Evolutionary conservation across 2,113 vertebrate genomes (phyloP).

Genomic region (Leucoraja erinaceus): DNA sequence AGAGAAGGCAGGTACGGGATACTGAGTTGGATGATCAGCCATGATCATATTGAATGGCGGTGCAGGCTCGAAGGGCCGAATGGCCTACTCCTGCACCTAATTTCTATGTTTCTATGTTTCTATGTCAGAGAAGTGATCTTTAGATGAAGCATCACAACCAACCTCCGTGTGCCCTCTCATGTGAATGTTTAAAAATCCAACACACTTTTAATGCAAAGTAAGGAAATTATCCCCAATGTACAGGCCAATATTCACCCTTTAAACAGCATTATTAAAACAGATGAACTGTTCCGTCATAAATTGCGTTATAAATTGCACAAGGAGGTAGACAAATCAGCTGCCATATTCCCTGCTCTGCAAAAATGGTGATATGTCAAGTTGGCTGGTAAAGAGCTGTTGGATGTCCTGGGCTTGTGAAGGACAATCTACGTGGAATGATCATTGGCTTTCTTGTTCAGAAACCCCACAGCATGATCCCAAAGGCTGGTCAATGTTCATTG

Average conservation of each 20-base stretch:
- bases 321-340: background rate
- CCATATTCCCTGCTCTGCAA: background rate
- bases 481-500: background rate
- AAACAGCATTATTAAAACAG: background rate
- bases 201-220: no score
- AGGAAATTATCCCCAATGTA: background rate
- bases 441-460: background rate
- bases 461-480: background rate
- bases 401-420: no score
- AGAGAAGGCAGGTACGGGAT: no score
- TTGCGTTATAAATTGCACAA: no score
- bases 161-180: background rate
- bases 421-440: background rate
- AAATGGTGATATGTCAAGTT: background rate
- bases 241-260: background rate
- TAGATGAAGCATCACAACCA: background rate
- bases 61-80: no score
- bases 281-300: background rate
- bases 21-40: no score
- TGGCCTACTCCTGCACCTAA: no score
- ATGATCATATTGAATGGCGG: no score
- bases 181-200: no score
- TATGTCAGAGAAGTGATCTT: background rate
- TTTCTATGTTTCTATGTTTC: no score
- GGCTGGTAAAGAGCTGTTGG: background rate